phyloP scores from a whole-genome alignment of 2,888 invertebrate species.

The Hyles lineata region DNA sequence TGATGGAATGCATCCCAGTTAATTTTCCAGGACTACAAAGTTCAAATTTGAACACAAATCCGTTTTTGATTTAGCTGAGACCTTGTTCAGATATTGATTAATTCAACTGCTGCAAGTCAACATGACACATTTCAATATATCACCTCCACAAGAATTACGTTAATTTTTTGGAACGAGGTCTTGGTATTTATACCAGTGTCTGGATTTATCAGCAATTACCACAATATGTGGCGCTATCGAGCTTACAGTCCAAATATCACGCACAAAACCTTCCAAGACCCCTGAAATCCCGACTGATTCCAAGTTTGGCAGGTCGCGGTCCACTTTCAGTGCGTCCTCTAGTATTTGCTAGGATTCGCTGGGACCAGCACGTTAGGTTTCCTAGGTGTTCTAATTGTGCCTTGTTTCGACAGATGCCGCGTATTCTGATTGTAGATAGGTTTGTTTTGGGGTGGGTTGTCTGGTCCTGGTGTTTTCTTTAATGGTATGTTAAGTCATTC shows the following conservation, averaged over 20 bases:
- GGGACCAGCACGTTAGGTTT: slow-evolving; percentile 40
- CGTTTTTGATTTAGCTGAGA: too few species aligned
- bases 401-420: slow-evolving; percentile 38
- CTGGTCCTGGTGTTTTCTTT: slow-evolving; percentile 28
- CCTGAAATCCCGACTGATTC: slow-evolving; percentile 3
- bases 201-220: background rate
- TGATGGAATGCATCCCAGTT: too few species aligned
- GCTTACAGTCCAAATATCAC: background rate
- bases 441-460: slow-evolving; percentile 27
- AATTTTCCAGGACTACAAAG: too few species aligned
- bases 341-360: slow-evolving; percentile 23
- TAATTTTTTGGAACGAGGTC: too few species aligned
- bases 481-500: slow-evolving; percentile 9
- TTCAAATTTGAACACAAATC: too few species aligned
- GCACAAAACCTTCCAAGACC: background rate
- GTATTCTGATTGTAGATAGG: slow-evolving; percentile 45
- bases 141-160: too few species aligned
- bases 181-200: background rate
- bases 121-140: too few species aligned
- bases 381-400: slow-evolving; percentile 45
- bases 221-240: background rate
- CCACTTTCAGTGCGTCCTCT: background rate
- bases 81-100: too few species aligned
- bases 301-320: background rate
- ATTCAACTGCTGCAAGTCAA: too few species aligned